These are phyloP conservation scores for Pelobates cultripes DNA, from an alignment of 2,797 vertebrate genomes.

Conservation along the genomic window DNA sequence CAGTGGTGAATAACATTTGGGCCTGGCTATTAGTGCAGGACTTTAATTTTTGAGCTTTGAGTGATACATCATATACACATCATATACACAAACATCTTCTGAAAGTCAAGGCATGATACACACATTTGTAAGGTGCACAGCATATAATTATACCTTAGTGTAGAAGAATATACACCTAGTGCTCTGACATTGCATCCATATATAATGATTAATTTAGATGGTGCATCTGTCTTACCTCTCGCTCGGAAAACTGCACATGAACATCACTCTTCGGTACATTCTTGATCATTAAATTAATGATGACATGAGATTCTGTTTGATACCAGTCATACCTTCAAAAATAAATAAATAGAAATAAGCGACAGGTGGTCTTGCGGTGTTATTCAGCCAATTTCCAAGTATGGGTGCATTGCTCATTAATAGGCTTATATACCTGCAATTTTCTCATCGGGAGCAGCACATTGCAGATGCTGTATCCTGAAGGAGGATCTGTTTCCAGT, in stretches of 20 bases:
- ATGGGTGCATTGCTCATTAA: background rate
- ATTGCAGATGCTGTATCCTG: too few relatives aligned
- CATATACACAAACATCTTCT: background rate
- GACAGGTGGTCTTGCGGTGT: background rate
- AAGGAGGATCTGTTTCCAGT: too few relatives aligned
- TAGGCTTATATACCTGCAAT: too few relatives aligned
- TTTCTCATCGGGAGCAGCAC: too few relatives aligned
- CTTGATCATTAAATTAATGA: slow-evolving; percentile 88
- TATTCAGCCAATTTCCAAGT: background rate
- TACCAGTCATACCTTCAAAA: slow-evolving; percentile 84
- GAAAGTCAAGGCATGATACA: background rate
- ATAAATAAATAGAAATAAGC: slow-evolving; percentile 5
- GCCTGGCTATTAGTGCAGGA: too few relatives aligned
- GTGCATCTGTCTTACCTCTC: slow-evolving; percentile 74
- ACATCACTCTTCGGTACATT: slow-evolving; percentile 86
- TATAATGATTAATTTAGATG: too few relatives aligned
- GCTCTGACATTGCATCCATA: background rate
- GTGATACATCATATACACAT: too few relatives aligned
- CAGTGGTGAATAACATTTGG: too few relatives aligned
- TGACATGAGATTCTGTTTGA: slow-evolving; percentile 96
- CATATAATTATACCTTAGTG: background rate
- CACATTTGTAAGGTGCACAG: background rate
- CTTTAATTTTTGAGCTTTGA: too few relatives aligned
- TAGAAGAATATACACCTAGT: background rate
- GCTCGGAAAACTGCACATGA: slow-evolving; percentile 81